Evolutionary conservation across 2,797 vertebrate genomes (phyloP).

Genomic region (Anolis apletophallus): DNA sequence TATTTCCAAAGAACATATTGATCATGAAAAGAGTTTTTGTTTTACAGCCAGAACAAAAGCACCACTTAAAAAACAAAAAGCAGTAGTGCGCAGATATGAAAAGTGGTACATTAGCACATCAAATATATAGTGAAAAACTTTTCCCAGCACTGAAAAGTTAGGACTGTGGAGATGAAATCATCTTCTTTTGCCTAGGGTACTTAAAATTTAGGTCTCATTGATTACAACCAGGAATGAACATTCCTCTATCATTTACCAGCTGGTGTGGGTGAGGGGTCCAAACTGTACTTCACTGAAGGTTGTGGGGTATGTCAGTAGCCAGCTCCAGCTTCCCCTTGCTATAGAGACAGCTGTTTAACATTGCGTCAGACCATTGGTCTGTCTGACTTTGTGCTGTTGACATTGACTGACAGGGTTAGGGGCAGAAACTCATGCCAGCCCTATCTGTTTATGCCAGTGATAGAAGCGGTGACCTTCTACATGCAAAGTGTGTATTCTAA

Average conservation of each 20-base stretch:
- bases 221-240: not conserved
- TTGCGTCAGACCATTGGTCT: not conserved
- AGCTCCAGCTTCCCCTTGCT: not conserved
- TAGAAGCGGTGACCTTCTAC: not conserved
- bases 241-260: not conserved
- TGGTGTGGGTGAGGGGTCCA: not conserved
- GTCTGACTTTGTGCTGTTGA: not conserved
- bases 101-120: not conserved
- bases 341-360: not conserved
- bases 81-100: not conserved
- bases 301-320: not conserved
- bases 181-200: not conserved
- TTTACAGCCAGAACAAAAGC: constrained; percentile 2
- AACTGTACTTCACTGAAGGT: not conserved
- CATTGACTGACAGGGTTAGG: not conserved
- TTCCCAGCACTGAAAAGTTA: not conserved
- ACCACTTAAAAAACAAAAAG: not conserved
- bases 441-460: not conserved
- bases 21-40: constrained; percentile 3
- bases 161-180: not conserved
- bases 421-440: not conserved
- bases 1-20: constrained; percentile 23
- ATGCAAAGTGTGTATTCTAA: not conserved
- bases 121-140: not conserved
- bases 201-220: not conserved